Percentiles rank a stretch among this genome's conserved stretches.
These are phyloP conservation scores for Rhizomys pruinosus DNA, from an alignment of 2,113 vertebrate species.

Conservation along the genomic window DNA sequence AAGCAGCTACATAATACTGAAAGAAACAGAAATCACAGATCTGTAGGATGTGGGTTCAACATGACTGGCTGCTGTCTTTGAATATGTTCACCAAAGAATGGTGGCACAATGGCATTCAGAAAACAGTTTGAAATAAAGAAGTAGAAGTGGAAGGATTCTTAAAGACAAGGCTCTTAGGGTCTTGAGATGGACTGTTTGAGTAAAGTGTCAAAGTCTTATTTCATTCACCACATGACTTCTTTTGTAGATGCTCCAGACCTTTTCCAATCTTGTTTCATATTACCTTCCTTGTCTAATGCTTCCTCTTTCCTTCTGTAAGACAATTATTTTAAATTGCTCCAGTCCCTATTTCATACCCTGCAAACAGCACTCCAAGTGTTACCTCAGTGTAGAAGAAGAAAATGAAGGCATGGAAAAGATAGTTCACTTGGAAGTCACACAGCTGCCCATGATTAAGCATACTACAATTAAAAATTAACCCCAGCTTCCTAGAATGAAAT, in stretches of 20 bases:
- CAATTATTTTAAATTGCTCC: not conserved
- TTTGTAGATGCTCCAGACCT: not conserved
- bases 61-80: not conserved
- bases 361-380: not conserved
- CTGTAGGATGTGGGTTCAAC: not conserved
- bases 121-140: not conserved
- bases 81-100: not conserved
- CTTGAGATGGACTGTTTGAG: not conserved
- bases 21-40: conserved; percentile 4
- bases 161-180: not conserved
- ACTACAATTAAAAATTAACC: conserved; percentile 33
- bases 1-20: not conserved
- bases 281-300: not conserved
- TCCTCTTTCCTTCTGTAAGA: conserved; percentile 1
- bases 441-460: too few species aligned
- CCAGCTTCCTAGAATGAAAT: not conserved
- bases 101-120: not conserved
- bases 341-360: not conserved
- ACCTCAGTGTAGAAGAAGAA: not conserved
- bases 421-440: not conserved
- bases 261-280: not conserved
- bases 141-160: not conserved
- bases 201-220: not conserved
- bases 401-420: not conserved
- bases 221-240: not conserved